These are phyloP conservation scores for Drosophila pseudotalamancana DNA, from an alignment of 2,888 invertebrate species.

Conservation along the genomic window DNA sequence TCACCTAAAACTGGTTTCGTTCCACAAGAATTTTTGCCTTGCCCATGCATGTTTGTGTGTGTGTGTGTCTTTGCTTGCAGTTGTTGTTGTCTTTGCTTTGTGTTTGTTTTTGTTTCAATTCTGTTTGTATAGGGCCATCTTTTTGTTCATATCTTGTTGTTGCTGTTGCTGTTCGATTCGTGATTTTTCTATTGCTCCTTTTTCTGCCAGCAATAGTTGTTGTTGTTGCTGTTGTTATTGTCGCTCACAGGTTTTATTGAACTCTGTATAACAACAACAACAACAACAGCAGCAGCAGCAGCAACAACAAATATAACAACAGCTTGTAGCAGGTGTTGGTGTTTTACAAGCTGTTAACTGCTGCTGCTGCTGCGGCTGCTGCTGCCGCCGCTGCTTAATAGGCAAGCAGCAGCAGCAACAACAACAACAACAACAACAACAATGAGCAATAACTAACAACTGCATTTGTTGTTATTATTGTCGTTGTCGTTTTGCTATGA, in stretches of 20 bases:
- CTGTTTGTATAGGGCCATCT: conserved; percentile 37
- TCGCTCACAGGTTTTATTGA: conserved; percentile 66
- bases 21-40: conserved; percentile 70
- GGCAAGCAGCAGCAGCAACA: conserved; percentile 31
- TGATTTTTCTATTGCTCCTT: conserved; percentile 74
- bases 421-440: conserved; percentile 25
- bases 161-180: conserved; percentile 29
- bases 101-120: conserved; percentile 25
- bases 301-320: conserved; percentile 12
- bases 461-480: conserved; percentile 8
- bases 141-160: conserved; percentile 4
- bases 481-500: conserved; percentile 44
- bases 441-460: conserved; percentile 8
- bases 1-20: conserved; percentile 68
- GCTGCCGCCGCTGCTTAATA: conserved; percentile 67
- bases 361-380: conserved; percentile 62
- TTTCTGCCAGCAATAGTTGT: conserved; percentile 39
- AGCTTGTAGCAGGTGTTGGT: conserved; percentile 72
- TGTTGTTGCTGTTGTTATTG: conserved; percentile 28
- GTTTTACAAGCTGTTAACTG: conserved; percentile 79
- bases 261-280: conserved; percentile 48
- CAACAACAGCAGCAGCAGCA: conserved; percentile 15
- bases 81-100: conserved; percentile 28
- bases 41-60: conserved; percentile 17
- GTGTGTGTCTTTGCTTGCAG: conserved; percentile 16